phyloP scores from a whole-genome alignment of 2,113 vertebrate genomes.

The Perccottus glenii region DNA sequence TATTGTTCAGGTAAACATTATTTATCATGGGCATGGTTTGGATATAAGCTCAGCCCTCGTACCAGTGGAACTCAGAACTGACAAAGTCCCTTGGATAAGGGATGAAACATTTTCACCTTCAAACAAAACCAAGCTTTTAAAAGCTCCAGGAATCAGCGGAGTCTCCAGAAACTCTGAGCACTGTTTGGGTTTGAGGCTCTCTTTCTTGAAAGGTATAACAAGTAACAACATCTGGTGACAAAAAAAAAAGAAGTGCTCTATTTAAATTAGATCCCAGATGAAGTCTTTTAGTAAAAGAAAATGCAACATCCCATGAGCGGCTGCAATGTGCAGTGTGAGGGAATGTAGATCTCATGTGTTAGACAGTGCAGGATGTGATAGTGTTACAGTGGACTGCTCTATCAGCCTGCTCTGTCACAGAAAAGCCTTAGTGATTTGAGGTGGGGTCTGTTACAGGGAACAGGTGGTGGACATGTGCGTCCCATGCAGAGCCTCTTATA shows the following conservation, averaged over 20 bases:
- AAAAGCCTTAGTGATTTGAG: slow-evolving; percentile 36
- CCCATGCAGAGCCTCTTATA: slow-evolving; percentile 16
- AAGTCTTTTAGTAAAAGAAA: not conserved
- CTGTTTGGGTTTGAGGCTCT: too few species aligned
- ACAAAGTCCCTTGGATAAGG: too few species aligned
- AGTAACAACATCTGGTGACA: too few species aligned
- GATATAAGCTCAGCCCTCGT: too few species aligned
- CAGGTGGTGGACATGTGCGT: slow-evolving; percentile 68
- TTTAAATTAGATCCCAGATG: not conserved
- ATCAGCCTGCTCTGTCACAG: slow-evolving; percentile 16
- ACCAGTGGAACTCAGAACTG: too few species aligned
- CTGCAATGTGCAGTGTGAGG: not conserved
- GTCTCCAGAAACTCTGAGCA: too few species aligned
- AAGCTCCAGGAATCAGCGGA: too few species aligned
- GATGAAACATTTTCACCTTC: too few species aligned
- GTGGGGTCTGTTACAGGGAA: slow-evolving; percentile 37
- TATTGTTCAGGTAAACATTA: too few species aligned
- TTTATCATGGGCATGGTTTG: too few species aligned
- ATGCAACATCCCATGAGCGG: not conserved
- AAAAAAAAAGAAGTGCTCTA: not conserved
- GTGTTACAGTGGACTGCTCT: slow-evolving; percentile 27
- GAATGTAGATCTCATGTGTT: slow-evolving; percentile 14
- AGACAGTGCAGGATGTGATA: slow-evolving; percentile 24
- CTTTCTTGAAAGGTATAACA: too few species aligned
- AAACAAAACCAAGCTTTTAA: too few species aligned